phyloP scores from a whole-genome alignment of 2,113 vertebrate genomes.

The Mixornis gularis region DNA sequence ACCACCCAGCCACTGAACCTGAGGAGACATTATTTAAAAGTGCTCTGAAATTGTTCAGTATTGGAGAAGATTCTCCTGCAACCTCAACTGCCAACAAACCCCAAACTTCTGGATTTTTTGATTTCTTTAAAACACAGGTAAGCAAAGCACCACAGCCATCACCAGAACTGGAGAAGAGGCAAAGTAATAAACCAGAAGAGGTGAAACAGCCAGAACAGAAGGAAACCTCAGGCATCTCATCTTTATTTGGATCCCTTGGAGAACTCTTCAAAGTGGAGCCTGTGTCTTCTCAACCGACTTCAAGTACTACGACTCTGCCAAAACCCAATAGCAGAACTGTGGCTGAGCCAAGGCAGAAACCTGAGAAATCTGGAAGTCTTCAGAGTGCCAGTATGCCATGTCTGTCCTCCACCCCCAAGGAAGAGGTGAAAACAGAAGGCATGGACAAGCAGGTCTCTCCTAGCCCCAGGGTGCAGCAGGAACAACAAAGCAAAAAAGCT shows the following conservation, averaged over 20 bases:
- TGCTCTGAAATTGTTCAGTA: slow-evolving; percentile 63
- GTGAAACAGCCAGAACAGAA: slow-evolving; percentile 63
- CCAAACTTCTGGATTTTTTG: slow-evolving; percentile 77
- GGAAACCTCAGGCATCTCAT: slow-evolving; percentile 73
- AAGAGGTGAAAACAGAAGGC: slow-evolving; percentile 1
- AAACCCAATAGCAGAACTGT: background rate
- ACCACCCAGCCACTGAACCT: slow-evolving; percentile 20
- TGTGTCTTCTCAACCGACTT: slow-evolving; percentile 54
- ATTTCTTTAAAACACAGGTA: slow-evolving; percentile 82
- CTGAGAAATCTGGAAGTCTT: background rate
- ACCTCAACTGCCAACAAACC: slow-evolving; percentile 66
- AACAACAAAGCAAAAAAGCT: background rate
- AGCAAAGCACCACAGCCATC: slow-evolving; percentile 62
- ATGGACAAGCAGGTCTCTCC: background rate
- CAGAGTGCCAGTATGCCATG: background rate
- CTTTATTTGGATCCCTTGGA: slow-evolving; percentile 81
- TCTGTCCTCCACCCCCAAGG: background rate
- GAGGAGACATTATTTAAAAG: slow-evolving; percentile 70
- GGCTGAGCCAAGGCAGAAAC: background rate
- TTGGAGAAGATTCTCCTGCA: slow-evolving; percentile 54
- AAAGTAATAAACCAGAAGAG: slow-evolving; percentile 50
- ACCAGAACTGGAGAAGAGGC: slow-evolving; percentile 38
- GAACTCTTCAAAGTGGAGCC: slow-evolving; percentile 80
- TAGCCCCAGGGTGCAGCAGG: background rate
- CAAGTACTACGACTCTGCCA: background rate